Evolutionary conservation across 2,113 vertebrate species (phyloP), one percentile per base, ranked within the genome.

Genomic region (Nerophis lumbriciformis): DNA sequence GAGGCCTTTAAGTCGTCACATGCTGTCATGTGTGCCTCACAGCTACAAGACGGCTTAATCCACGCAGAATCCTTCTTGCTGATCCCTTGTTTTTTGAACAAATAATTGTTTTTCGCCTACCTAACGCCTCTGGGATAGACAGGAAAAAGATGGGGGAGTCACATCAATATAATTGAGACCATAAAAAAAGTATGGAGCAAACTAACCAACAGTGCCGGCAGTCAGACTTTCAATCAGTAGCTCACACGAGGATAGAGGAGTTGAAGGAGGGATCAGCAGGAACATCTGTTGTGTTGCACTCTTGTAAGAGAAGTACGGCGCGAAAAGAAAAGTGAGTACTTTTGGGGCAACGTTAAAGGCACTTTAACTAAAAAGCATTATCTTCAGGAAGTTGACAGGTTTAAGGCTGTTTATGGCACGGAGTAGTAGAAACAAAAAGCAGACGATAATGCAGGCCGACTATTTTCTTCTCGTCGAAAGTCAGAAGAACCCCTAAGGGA

Each of bases 21-120:
- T 44, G 53, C 21, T 53, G 63, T 38, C 50, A 49, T 70, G n/a
- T 53, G 48, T 45, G 56, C 69, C 66, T 71, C 57, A 36, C 57
- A 61, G 71, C 53, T 59, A 60, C 66, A 66, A 64, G 37, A 68
- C 35, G 50, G 36, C 62, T 69, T 75, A 65, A 71, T 68, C 70
- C 68, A 63, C 39, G 47, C 61, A 59, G 19, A 59, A 72, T 48
- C 19, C 19, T 70, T 79, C 66, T 55, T 60, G 62, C 69, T 71
- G 70, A 78, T 70, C 55, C 65, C 75, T 80, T 78, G 69, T 71
- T 67, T 80, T 45, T 69, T 56, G 4, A 74, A 66, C 73, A 80
- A 80, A 83, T 82, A 78, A 82, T 77, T 73, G 70, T 62, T 59
- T 73, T 45, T 78, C 16, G 36, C 56, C 58, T 56, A 47, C 50